Percentiles rank a stretch among this genome's conserved stretches.
These are phyloP conservation scores for Holacanthus passer DNA, from an alignment of 2,113 vertebrate genomes.

Conservation along the genomic window DNA sequence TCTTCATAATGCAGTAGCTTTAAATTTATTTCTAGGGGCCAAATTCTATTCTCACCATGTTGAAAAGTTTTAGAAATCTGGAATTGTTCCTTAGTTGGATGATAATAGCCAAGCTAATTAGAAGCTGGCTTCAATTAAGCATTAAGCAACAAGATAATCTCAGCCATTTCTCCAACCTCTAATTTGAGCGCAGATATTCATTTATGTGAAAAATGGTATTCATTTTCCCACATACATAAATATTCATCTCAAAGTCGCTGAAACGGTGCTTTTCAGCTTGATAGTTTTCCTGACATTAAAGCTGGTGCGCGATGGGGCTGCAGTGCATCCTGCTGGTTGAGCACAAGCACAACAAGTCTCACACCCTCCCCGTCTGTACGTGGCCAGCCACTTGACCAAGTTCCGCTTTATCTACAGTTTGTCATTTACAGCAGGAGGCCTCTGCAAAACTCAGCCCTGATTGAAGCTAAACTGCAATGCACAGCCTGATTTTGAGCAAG, in stretches of 20 bases:
- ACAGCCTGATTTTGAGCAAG: conserved; percentile 33
- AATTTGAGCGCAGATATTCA: conserved; percentile 79
- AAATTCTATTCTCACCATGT: conserved; percentile 60
- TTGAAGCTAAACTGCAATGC: conserved; percentile 41
- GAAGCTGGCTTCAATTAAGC: conserved; percentile 80
- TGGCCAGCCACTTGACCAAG: conserved; percentile 27
- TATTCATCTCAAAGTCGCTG: conserved; percentile 66
- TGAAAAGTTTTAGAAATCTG: conserved; percentile 72
- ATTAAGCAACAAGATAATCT: conserved; percentile 81
- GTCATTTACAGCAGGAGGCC: conserved; percentile 29
- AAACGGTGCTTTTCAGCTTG: conserved; percentile 59
- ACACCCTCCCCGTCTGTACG: not conserved
- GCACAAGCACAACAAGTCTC: conserved; percentile 66
- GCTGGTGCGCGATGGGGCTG: conserved; percentile 61
- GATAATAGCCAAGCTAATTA: conserved; percentile 82
- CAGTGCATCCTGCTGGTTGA: conserved; percentile 80
- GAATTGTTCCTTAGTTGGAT: conserved; percentile 74
- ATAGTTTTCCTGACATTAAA: conserved; percentile 48
- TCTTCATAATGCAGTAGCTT: conserved; percentile 65
- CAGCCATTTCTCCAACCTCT: conserved; percentile 76
- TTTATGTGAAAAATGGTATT: conserved; percentile 80
- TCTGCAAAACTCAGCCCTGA: conserved; percentile 44
- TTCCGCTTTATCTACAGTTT: conserved; percentile 33
- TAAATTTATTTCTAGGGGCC: conserved; percentile 70
- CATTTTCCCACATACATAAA: conserved; percentile 76